These are phyloP conservation scores for Hydriomena furcata DNA, from an alignment of 2,888 invertebrate genomes.

Conservation along the genomic window DNA sequence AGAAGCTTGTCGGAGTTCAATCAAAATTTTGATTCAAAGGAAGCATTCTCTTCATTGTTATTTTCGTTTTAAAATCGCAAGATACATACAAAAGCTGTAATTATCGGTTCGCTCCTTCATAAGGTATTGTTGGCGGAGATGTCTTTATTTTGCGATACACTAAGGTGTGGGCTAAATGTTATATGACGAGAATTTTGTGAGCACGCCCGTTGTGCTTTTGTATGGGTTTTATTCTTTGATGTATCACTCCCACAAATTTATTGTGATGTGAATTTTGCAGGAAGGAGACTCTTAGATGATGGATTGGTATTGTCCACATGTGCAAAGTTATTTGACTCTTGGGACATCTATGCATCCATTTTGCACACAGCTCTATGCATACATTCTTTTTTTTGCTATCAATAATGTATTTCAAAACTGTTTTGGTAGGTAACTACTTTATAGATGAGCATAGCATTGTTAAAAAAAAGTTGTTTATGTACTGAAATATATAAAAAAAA, in stretches of 20 bases:
- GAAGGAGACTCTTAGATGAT: slow-evolving; percentile 66
- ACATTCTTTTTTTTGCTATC: too few relatives aligned
- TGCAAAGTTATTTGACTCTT: slow-evolving; percentile 74
- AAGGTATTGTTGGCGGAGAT: slow-evolving; percentile 65
- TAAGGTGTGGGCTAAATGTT: slow-evolving; percentile 83
- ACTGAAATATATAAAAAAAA: too few relatives aligned
- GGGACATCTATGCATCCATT: slow-evolving; percentile 47
- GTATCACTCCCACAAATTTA: slow-evolving; percentile 81
- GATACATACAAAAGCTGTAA: slow-evolving; percentile 77
- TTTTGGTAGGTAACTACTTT: too few relatives aligned
- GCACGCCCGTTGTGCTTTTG: slow-evolving; percentile 76
- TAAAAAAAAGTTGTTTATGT: too few relatives aligned
- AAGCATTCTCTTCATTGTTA: slow-evolving; percentile 53
- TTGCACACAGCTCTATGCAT: slow-evolving; percentile 5
- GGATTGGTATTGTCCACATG: slow-evolving; percentile 61
- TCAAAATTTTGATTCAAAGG: slow-evolving; percentile 59
- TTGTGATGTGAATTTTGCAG: slow-evolving; percentile 66
- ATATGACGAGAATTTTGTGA: slow-evolving; percentile 80
- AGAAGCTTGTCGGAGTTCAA: slow-evolving; percentile 41
- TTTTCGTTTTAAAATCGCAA: slow-evolving; percentile 60
- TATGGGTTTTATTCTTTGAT: slow-evolving; percentile 57
- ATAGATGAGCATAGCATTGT: too few relatives aligned
- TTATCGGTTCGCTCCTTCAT: slow-evolving; percentile 76
- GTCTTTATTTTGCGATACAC: slow-evolving; percentile 82
- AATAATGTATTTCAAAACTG: too few relatives aligned